These are phyloP conservation scores for Leptinotarsa rubiginosa DNA, from an alignment of 2,888 invertebrate species.

Conservation along the genomic window DNA sequence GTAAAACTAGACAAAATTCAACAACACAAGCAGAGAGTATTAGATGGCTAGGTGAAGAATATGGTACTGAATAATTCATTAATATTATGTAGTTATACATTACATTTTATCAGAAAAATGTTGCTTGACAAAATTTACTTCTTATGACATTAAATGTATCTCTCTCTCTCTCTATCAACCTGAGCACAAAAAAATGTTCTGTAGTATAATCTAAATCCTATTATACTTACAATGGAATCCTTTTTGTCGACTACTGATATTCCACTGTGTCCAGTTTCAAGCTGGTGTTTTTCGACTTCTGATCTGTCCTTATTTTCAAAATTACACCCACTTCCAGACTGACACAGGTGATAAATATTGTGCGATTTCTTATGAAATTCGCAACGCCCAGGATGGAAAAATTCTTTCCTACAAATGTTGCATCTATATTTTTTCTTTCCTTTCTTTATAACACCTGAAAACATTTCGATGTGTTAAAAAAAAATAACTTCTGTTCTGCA, in stretches of 20 bases:
- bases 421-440: slow-evolving; percentile 63
- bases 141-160: too few species aligned
- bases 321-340: slow-evolving; percentile 54
- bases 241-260: slow-evolving; percentile 4
- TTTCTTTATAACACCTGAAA: slow-evolving; percentile 34
- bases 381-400: slow-evolving; percentile 68
- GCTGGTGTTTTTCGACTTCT: slow-evolving; percentile 71
- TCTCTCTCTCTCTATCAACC: too few species aligned
- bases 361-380: slow-evolving; percentile 72
- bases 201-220: not conserved
- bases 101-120: too few species aligned
- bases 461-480: not conserved
- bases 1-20: too few species aligned
- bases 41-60: too few species aligned
- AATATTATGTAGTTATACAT: too few species aligned
- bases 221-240: slow-evolving; percentile 17
- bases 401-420: slow-evolving; percentile 69
- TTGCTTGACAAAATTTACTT: too few species aligned
- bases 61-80: too few species aligned
- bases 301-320: slow-evolving; percentile 64
- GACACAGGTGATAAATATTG: slow-evolving; percentile 73
- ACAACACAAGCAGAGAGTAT: too few species aligned
- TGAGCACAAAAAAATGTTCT: not conserved
- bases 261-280: slow-evolving; percentile 68
- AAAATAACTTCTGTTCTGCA: too few species aligned